phyloP scores from a whole-genome alignment of 2,113 vertebrate species.

The Takifugu flavidus region DNA sequence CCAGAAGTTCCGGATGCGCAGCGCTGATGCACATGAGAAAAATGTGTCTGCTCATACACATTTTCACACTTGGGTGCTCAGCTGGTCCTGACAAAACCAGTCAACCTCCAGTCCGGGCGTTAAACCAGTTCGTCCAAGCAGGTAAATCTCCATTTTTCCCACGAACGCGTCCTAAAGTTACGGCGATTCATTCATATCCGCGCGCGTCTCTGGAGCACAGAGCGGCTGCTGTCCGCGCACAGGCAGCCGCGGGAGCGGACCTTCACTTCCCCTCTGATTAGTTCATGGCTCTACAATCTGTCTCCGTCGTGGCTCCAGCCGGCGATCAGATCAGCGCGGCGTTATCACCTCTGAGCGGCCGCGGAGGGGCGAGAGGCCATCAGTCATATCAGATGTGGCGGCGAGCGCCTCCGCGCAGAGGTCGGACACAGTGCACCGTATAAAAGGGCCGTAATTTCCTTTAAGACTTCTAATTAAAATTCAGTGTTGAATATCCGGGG shows the following conservation, averaged over 20 bases:
- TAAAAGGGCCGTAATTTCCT: accelerated
- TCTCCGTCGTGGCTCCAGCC: conserved; percentile 2
- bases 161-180: no score
- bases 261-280: conserved; percentile 26
- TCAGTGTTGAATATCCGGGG: background rate
- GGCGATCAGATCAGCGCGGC: conserved; percentile 12
- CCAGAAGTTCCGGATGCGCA: no score
- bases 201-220: no score
- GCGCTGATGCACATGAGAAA: no score
- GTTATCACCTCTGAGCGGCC: conserved; percentile 1
- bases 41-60: no score
- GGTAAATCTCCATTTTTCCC: no score
- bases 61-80: no score
- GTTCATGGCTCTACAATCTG: conserved; percentile 10
- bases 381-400: conserved; percentile 9
- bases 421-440: background rate
- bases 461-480: background rate
- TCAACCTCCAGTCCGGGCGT: no score
- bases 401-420: background rate
- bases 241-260: background rate
- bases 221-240: background rate
- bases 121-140: no score
- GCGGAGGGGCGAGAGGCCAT: conserved; percentile 21
- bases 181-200: no score
- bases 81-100: no score